phyloP scores from a whole-genome alignment of 2,888 invertebrate genomes.

The Tanytarsus gracilentus region DNA sequence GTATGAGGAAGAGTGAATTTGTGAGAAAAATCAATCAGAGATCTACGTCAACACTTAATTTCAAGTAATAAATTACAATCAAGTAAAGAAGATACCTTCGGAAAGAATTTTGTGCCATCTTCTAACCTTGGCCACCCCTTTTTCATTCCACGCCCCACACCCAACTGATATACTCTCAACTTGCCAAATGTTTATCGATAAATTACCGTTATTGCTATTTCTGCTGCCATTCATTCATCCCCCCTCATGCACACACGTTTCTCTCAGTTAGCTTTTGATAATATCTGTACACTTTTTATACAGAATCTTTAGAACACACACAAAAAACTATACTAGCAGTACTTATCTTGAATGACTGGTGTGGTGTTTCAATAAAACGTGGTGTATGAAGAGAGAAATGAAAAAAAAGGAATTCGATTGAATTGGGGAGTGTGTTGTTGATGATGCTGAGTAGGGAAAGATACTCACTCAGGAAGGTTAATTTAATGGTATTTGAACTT shows the following conservation, averaged over 20 bases:
- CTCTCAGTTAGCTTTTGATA: no score
- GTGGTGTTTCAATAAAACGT: background rate
- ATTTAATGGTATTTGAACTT: slow-evolving; percentile 27
- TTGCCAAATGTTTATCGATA: slow-evolving; percentile 24
- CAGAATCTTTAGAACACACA: background rate
- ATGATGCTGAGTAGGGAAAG: background rate
- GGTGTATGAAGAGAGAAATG: background rate
- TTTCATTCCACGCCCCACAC: no score
- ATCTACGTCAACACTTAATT: no score
- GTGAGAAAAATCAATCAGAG: no score
- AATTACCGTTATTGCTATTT: slow-evolving; percentile 16
- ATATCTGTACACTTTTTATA: background rate
- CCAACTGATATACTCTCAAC: no score
- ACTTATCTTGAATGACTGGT: slow-evolving; percentile 7
- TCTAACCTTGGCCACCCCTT: no score
- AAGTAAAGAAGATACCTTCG: no score
- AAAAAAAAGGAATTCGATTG: background rate
- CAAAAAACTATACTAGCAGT: background rate
- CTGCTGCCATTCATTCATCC: background rate
- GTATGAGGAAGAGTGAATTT: no score
- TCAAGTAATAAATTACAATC: no score
- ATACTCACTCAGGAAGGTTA: slow-evolving; percentile 25
- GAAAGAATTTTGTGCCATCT: no score
- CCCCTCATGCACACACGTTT: no score
- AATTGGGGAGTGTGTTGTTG: no score